Evolutionary conservation across 2,888 invertebrate species (phyloP).

Genomic region (Ametastegia equiseti): DNA sequence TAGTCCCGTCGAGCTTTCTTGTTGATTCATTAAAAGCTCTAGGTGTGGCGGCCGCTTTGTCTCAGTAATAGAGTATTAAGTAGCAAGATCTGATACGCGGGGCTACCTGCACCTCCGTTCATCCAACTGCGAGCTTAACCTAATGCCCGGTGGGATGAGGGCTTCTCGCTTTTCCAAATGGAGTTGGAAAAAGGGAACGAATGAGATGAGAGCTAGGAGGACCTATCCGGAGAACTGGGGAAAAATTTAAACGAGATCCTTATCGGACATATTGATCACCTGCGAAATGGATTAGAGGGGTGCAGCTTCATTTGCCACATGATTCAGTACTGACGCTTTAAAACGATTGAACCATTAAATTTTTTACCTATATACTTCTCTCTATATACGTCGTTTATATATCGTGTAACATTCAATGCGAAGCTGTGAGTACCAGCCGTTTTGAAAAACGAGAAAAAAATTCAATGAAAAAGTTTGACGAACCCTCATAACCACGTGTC

Average conservation of each 20-base stretch:
- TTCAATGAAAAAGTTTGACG: not conserved
- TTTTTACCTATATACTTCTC: too few relatives aligned
- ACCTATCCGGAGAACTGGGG: not conserved
- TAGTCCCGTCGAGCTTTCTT: constrained; percentile 55
- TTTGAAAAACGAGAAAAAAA: not conserved
- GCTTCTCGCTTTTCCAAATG: constrained; percentile 1
- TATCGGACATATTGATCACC: constrained; percentile 12
- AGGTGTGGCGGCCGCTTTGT: constrained; percentile 60
- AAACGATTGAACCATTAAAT: too few relatives aligned
- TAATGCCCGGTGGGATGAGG: not conserved
- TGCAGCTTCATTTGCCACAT: constrained; percentile 3
- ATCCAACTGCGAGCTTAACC: constrained; percentile 21
- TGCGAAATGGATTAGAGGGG: not conserved
- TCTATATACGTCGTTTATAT: too few relatives aligned
- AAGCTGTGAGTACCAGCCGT: too few relatives aligned
- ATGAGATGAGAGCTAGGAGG: constrained; percentile 24
- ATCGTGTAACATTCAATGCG: too few relatives aligned
- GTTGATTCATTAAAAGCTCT: constrained; percentile 59
- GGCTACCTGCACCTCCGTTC: constrained; percentile 53
- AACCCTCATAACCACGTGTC: not conserved
- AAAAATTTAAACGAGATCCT: constrained; percentile 30
- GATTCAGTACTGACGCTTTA: not conserved
- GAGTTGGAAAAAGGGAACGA: not conserved
- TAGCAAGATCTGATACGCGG: constrained; percentile 61
- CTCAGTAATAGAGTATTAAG: constrained; percentile 64